Base-by-base conservation (phyloP, 2,888 invertebrate species). In the Mechanitis messenoides region DNA sequence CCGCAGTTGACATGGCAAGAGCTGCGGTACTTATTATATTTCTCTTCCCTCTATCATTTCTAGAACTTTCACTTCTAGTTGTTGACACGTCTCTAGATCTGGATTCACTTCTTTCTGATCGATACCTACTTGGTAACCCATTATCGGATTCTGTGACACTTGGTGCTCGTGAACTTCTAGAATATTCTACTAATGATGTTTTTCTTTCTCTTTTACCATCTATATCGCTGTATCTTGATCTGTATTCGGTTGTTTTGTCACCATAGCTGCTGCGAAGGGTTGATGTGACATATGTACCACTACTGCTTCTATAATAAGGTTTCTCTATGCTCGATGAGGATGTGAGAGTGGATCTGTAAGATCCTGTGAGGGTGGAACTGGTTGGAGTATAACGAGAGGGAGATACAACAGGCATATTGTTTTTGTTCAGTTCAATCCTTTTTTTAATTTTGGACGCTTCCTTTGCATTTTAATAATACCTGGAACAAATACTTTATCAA, bases 1-100 rank as follows among this genome's bases (percentile, higher is more conserved):
- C 94, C 45, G 94, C 92, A 1, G 91, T 91, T 59, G 90, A 93
- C 92, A 91, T 93, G 58, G 88, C 91, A 73, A 91, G 76, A 42
- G 91, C 87, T 45, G 89, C 89, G 5, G 89, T 91, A 70, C 85
- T 87, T 74, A 89, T 87, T 75, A 82, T 85, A 77, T 80, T 78
- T 72, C 92, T 70, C 76, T 92, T 75, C 62, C 84, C 76, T 64
- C 91, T 65, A 67, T 85, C 72, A 69, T 87, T 79, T 71, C 91
- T 87, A 42, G 91, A 82, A 53, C 92, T 92, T 65, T 92, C 92
- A 45, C 90, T 84, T 63, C 92, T 83, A 0, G 91, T 87, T 0
- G 91, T 92, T 1, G 90, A 91, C 46, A 92, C 83, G 68, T 91
- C 88, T 50, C 92, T 78, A 1, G 87, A 91, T 53, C 92, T 75